Evolutionary conservation across 2,888 invertebrate species (phyloP).

Genomic region (Horisme vitalbata): DNA sequence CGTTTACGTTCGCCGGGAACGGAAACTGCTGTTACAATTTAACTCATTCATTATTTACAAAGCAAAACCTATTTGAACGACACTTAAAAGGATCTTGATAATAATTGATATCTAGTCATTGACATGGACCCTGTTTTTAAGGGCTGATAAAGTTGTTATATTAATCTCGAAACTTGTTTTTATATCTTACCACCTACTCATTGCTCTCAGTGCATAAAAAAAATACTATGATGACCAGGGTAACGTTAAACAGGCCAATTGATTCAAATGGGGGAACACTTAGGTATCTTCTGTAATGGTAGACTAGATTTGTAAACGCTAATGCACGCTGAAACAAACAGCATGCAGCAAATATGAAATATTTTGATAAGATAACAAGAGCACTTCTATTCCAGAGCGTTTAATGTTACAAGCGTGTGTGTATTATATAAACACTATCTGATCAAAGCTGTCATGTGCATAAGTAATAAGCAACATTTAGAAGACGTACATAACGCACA

Average conservation of each 20-base stretch:
- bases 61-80: constrained; percentile 29
- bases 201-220: no score
- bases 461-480: no score
- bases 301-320: constrained; percentile 14
- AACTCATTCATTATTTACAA: constrained; percentile 43
- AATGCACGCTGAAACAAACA: constrained; percentile 21
- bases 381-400: constrained; percentile 1
- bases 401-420: no score
- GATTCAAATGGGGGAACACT: no score
- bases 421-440: no score
- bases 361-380: constrained; percentile 17
- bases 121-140: no score
- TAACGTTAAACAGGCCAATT: no score
- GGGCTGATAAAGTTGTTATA: constrained; percentile 8
- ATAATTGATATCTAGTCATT: constrained; percentile 13
- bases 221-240: no score
- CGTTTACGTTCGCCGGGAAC: constrained; percentile 53
- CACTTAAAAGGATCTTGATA: constrained; percentile 31
- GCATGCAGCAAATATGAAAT: constrained; percentile 12
- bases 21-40: constrained; percentile 53
- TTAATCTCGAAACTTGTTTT: not conserved
- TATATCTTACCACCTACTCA: no score
- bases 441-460: no score
- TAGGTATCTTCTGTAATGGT: no score
- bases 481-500: not conserved